phyloP scores from a whole-genome alignment of 1,140 invertebrate species.

The Formica exsecta region DNA sequence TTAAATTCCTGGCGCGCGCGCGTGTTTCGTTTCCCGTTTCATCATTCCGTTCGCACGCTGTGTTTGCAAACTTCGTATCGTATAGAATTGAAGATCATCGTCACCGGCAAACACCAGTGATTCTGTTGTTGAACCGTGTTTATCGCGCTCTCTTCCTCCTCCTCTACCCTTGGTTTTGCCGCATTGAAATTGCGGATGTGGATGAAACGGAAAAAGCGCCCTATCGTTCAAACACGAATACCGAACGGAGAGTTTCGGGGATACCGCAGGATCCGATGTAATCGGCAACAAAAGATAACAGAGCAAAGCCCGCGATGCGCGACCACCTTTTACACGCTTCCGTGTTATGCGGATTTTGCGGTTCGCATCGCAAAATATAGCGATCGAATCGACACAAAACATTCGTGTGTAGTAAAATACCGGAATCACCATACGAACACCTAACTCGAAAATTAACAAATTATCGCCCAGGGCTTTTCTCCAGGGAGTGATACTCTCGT shows the following conservation, averaged over 20 bases:
- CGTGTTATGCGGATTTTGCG: conserved; percentile 20
- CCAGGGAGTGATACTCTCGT: not conserved
- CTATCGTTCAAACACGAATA: not conserved
- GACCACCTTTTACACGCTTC: conserved; percentile 18
- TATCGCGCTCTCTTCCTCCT: not conserved
- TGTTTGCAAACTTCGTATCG: not conserved
- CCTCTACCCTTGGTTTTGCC: not conserved
- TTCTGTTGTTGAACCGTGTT: conserved; percentile 9
- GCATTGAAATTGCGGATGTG: not conserved
- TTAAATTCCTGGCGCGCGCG: conserved; percentile 21
- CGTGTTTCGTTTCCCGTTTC: conserved; percentile 25
- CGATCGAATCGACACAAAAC: not conserved
- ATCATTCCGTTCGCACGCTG: not conserved
- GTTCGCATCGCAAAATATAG: not conserved
- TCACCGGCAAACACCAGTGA: not conserved
- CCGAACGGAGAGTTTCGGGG: not conserved
- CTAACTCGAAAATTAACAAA: not conserved
- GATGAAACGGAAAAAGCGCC: not conserved
- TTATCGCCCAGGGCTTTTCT: not conserved
- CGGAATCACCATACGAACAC: not conserved
- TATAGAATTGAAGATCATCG: not conserved
- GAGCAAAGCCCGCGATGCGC: not conserved
- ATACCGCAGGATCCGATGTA: not conserved
- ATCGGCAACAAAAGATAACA: conserved; percentile 41
- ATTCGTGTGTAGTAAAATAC: not conserved